Evolutionary conservation across 2,797 vertebrate species (phyloP).

Genomic region (Gadopsis marmoratus): DNA sequence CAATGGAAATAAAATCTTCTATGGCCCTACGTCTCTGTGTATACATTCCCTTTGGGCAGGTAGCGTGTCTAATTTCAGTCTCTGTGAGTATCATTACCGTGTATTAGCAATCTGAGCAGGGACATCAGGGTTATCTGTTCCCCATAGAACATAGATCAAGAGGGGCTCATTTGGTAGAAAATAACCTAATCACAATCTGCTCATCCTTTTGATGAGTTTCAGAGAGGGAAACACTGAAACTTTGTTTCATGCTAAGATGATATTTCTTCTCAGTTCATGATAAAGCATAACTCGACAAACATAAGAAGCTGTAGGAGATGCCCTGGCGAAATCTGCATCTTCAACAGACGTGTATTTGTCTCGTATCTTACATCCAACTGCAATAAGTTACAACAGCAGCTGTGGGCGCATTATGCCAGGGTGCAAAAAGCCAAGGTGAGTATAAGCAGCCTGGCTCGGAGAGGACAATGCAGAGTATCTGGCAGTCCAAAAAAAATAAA

Average conservation of each 20-base stretch:
- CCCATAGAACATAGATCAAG: conserved; percentile 19
- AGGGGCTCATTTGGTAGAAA: conserved; percentile 30
- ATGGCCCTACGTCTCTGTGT: not conserved
- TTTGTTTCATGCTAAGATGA: not conserved
- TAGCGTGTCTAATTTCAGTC: conserved; percentile 30
- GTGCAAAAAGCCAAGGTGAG: conserved; percentile 60
- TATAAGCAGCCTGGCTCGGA: conserved; percentile 50
- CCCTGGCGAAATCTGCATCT: not conserved
- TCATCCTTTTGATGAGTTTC: conserved; percentile 32
- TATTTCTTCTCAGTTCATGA: too few species aligned
- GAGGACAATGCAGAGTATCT: conserved; percentile 58
- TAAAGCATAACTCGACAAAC: too few species aligned
- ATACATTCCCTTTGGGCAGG: not conserved
- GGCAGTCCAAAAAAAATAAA: conserved; percentile 43
- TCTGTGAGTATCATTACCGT: not conserved
- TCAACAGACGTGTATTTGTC: not conserved
- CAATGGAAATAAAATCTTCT: not conserved
- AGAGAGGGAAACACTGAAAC: conserved; percentile 8
- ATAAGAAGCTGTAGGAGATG: not conserved
- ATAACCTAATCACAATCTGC: conserved; percentile 27
- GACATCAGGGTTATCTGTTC: conserved; percentile 47
- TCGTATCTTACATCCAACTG: conserved; percentile 34
- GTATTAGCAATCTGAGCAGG: conserved; percentile 4
- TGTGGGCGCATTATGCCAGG: conserved; percentile 34
- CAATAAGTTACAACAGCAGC: conserved; percentile 53